Evolutionary conservation across 2,888 invertebrate species (phyloP).

Genomic region (Eilema sororculum): DNA sequence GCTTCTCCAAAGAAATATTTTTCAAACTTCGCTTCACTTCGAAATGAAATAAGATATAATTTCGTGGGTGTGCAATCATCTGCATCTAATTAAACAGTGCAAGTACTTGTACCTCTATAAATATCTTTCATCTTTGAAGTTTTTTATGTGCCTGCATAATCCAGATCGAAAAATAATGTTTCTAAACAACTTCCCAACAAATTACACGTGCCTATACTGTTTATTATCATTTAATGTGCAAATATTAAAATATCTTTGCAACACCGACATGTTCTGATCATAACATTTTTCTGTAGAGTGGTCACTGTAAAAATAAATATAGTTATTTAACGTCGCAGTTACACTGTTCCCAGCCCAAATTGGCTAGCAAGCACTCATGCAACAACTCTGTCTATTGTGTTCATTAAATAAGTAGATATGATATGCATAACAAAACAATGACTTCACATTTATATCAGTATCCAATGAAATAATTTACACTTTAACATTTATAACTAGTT

Average conservation of each 20-base stretch:
- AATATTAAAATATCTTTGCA: constrained; percentile 83
- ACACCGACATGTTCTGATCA: constrained; percentile 82
- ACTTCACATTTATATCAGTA: constrained; percentile 4
- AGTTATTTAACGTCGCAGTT: constrained; percentile 78
- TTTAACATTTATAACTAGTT: constrained; percentile 20
- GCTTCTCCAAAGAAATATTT: constrained; percentile 10
- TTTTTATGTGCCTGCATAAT: constrained; percentile 28
- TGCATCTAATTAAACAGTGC: constrained; percentile 18
- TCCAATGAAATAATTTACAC: constrained; percentile 6
- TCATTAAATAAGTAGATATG: constrained; percentile 15
- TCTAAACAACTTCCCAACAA: constrained; percentile 52
- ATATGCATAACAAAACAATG: constrained; percentile 10
- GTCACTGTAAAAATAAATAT: constrained; percentile 87
- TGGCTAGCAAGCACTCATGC: constrained; percentile 67
- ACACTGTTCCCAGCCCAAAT: constrained; percentile 54
- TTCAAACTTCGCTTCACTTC: not conserved
- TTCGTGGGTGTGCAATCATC: constrained; percentile 12
- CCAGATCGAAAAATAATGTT: constrained; percentile 41
- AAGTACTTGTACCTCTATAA: constrained; percentile 19
- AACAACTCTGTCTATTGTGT: constrained; percentile 44
- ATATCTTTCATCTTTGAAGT: constrained; percentile 20
- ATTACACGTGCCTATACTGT: constrained; percentile 79
- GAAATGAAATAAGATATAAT: constrained; percentile 10
- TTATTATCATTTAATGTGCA: constrained; percentile 79
- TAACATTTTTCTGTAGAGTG: constrained; percentile 83